A percentile compares a stretch with the other conserved stretches of the same genome.
Conservation (phyloP, 2,888 invertebrate species). For the Synanthedon andrenaeformis region DNA sequence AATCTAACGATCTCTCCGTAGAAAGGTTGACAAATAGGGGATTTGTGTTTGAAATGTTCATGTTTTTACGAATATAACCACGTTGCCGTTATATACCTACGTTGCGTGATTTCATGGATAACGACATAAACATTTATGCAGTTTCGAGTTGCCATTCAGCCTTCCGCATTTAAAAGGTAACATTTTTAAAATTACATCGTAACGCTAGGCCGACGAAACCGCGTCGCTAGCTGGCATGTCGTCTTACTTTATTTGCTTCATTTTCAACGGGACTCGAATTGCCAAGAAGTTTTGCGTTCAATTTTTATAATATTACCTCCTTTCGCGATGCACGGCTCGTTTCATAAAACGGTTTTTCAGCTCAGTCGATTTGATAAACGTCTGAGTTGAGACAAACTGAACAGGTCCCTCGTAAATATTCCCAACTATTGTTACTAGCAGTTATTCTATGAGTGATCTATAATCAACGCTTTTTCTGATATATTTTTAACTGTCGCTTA, state of each 20-base stretch:
- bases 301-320: conserved; percentile 37
- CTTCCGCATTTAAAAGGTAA: conserved; percentile 8
- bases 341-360: conserved; percentile 24
- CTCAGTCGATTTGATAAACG: conserved; percentile 18
- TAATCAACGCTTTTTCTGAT: no score
- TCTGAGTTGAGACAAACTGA: conserved; percentile 8
- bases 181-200: conserved; percentile 31
- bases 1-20: neutral
- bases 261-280: conserved; percentile 45
- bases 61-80: neutral
- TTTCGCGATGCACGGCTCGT: conserved; percentile 23
- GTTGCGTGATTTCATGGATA: neutral
- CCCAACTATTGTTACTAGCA: conserved; percentile 3
- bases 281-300: conserved; percentile 47
- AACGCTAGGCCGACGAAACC: conserved; percentile 40
- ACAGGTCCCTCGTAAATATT: conserved; percentile 13
- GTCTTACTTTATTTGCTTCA: conserved; percentile 48
- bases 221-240: conserved; percentile 22
- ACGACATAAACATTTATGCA: conserved; percentile 4
- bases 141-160: conserved; percentile 1
- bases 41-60: neutral
- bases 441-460: neutral
- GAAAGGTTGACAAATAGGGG: no score
- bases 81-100: neutral
- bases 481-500: no score